Conservation (phyloP, 1,140 invertebrate genomes). For the Drosophila ohnishii region DNA sequence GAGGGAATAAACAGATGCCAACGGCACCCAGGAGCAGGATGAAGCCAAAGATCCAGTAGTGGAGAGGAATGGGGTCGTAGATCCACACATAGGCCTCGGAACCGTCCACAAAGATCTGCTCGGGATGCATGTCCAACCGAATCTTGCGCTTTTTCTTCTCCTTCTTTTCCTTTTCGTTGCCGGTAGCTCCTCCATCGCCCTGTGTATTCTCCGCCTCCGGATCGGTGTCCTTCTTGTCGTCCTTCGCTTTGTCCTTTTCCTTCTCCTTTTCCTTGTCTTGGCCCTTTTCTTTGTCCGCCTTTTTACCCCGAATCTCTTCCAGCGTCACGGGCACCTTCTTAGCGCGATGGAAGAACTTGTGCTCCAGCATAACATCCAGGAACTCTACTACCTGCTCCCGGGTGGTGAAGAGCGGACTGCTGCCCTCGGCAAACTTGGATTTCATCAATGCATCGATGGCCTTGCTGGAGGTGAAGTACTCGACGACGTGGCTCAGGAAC, state of each 20-base stretch:
- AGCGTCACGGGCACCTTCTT: conserved; percentile 92
- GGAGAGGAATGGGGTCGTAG: conserved; percentile 98
- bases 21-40: conserved; percentile 96
- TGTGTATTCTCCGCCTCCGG: conserved; percentile 47
- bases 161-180: conserved; percentile 75
- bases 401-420: conserved; percentile 91
- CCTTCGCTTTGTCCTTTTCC: conserved; percentile 84
- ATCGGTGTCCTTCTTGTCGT: conserved; percentile 52
- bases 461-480: conserved; percentile 96
- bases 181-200: conserved; percentile 49
- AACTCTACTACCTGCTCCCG: conserved; percentile 91
- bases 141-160: conserved; percentile 88
- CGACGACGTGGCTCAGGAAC: conserved; percentile 97
- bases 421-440: conserved; percentile 94
- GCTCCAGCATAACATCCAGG: conserved; percentile 92
- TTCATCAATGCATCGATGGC: conserved; percentile 95
- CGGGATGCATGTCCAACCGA: conserved; percentile 97
- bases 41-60: conserved; percentile 97
- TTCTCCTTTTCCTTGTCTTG: conserved; percentile 52
- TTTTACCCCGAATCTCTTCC: conserved; percentile 86
- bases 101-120: conserved; percentile 96
- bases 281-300: conserved; percentile 69
- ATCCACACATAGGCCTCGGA: conserved; percentile 99
- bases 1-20: conserved; percentile 97
- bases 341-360: conserved; percentile 97